Evolutionary conservation across 2,113 vertebrate genomes (phyloP), one percentile per base, ranked within the genome.

Genomic region (Nerophis ophidion): DNA sequence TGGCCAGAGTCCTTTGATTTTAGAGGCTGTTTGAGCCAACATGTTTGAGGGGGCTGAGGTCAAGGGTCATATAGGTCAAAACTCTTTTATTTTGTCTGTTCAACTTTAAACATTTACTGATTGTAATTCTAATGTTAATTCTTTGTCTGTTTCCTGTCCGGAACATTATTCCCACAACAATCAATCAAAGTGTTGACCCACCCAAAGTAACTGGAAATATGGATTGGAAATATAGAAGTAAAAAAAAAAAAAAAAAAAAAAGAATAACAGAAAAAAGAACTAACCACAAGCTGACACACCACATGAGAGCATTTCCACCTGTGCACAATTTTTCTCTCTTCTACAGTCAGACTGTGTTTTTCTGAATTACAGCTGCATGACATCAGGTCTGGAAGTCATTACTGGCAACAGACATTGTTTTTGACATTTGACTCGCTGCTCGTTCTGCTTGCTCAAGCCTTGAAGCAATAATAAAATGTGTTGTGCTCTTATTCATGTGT

Each of bases 301-400:
- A 75, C 83, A 87, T 77, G 67, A 77, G 76, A 70, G 66, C 77
- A 64, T 72, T 52, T 73, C 59, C 69, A 60, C 73, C 56, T 73
- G 51, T 79, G 77, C 59, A 68, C 84, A 68, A 75, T 66, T 66
- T 63, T 60, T 54, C 51, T 54, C 61, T 67, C 15, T 61, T 81
- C 75, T 68, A 72, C 75, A 81, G 82, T 81, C 69, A 68, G 76
- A 66, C 48, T 80, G 62, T 89, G 87, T 74, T 89, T 86, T 83
- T 80, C 74, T 49, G 65, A 70, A 82, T 66, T 81, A 75, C 88
- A 85, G 81, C 83, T 76, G 84, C 77, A 87, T 88, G 88, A 90
- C 83, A 88, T 89, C 83, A 88, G 72, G 83, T 86, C 89, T 90
- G 90, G 87, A 87, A 90, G 77, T 80, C 82, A 81, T 90, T 89